A percentile compares a stretch with the other conserved stretches of the same genome.
Conservation (phyloP, 2,888 invertebrate species). For the Zelleria hepariella region DNA sequence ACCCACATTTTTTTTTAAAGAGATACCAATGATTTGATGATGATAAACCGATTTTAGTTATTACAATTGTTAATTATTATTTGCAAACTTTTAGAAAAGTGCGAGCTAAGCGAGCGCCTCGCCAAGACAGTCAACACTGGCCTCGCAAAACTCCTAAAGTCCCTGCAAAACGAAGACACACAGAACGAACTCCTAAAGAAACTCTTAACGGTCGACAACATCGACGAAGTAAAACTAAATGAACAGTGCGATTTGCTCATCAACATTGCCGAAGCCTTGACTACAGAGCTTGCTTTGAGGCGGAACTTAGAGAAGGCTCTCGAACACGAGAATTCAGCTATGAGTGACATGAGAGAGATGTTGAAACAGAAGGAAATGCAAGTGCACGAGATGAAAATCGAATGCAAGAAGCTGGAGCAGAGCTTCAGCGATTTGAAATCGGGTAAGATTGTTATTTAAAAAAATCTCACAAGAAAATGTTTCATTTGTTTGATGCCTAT, state of each 20-base stretch:
- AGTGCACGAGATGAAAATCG: constrained; percentile 23
- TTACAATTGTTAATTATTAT: too few relatives aligned
- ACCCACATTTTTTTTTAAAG: too few relatives aligned
- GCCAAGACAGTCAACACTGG: constrained; percentile 20
- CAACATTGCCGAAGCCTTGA: constrained; percentile 24
- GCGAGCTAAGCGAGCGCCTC: constrained; percentile 19
- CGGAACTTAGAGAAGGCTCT: constrained; percentile 25
- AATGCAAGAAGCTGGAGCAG: constrained; percentile 27
- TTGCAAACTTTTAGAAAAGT: constrained; percentile 18
- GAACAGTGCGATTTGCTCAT: constrained; percentile 26
- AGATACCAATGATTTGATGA: too few relatives aligned
- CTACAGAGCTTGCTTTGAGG: constrained; percentile 23
- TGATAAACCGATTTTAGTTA: too few relatives aligned
- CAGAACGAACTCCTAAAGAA: constrained; percentile 22
- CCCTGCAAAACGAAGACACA: constrained; percentile 20
- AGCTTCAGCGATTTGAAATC: constrained; percentile 23
- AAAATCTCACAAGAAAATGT: too few relatives aligned
- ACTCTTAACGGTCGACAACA: constrained; percentile 7
- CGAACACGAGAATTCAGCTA: constrained; percentile 21
- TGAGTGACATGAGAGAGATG: constrained; percentile 22
- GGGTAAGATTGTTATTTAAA: constrained; percentile 19
- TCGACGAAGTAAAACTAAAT: constrained; percentile 7
- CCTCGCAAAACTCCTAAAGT: constrained; percentile 22
- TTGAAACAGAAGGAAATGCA: constrained; percentile 28
- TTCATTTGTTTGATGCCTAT: too few relatives aligned